Base-by-base conservation (phyloP, 2,797 vertebrate species). In the Allobates femoralis region DNA sequence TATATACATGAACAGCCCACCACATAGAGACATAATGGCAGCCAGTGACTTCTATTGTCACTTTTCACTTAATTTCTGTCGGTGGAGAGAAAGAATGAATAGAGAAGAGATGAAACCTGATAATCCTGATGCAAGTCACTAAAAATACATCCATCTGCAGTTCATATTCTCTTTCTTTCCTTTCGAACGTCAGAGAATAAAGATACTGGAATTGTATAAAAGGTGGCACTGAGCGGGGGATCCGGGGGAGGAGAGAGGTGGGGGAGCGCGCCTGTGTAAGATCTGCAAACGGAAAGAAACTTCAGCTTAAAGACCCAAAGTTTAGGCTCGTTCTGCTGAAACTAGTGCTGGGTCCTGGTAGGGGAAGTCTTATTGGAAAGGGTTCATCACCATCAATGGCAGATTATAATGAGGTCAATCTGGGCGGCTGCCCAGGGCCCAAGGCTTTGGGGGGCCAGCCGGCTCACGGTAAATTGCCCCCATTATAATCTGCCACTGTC, bases 81-180 rank as follows among this genome's bases (percentile, higher is more conserved):
- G 15, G 7, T 30, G 28, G 30, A 51, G 74, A 30, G 55, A 30
- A 76, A 3, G 11, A 7, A 74, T 77, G 51, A 55, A 76, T 34
- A 77, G 75, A 19, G 21, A 37, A 11, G 51, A 37, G 76, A 60
- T 60, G 34, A 60, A 60, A 60, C 30, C 6, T 41, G 34, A 60
- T 60, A 78, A 78, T 56, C 26, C 51, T 14, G 51, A 77, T 55
- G 76, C 32, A 79, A 16, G 30, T 37, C 11, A n/a, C 76, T 60
- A 79, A n/a, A 58, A 78, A 46, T 60, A 79, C 8, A 19, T 76
- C 23, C 32, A 73, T 71, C 37, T 23, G 32, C 28, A 64, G 10
- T 14, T 14, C 16, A 15, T 30, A 28, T 66, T 66, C 62, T 66
- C 30, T 6, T 30, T 76, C 50, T 8, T 30, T 30, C 14, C 64